Percentiles rank a stretch among this genome's conserved stretches.
phyloP scores from a whole-genome alignment of 2,113 vertebrate species.

The Rhinoderma darwinii region DNA sequence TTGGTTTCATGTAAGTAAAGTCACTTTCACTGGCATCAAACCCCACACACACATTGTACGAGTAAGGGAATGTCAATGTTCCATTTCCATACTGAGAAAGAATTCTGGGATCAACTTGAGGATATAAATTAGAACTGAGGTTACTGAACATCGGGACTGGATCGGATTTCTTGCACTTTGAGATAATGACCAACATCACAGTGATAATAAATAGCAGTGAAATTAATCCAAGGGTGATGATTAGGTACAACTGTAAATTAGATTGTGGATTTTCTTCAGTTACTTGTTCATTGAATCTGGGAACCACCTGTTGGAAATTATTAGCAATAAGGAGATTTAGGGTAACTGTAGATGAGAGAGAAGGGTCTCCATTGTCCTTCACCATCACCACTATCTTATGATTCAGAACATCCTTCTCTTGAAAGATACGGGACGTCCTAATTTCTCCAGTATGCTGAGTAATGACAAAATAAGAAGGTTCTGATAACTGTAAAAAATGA shows the following conservation, averaged over 20 bases:
- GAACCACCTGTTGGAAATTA: slow-evolving; percentile 49
- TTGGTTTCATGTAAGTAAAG: slow-evolving; percentile 59
- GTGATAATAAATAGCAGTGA: slow-evolving; percentile 67
- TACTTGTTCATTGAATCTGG: slow-evolving; percentile 56
- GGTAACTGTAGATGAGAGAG: slow-evolving; percentile 46
- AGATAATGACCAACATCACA: slow-evolving; percentile 54
- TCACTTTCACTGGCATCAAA: slow-evolving; percentile 59
- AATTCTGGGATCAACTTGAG: slow-evolving; percentile 50
- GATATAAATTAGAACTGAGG: slow-evolving; percentile 59
- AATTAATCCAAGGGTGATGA: slow-evolving; percentile 62
- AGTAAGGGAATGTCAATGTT: slow-evolving; percentile 63
- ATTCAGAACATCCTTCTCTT: slow-evolving; percentile 63
- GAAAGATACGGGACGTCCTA: slow-evolving; percentile 63
- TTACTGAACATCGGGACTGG: slow-evolving; percentile 58
- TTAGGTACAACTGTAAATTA: slow-evolving; percentile 60
- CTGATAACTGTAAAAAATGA: slow-evolving; percentile 59
- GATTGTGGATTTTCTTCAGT: slow-evolving; percentile 62
- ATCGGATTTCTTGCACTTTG: slow-evolving; percentile 60
- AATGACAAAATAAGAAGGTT: slow-evolving; percentile 60
- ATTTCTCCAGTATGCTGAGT: slow-evolving; percentile 66
- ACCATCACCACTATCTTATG: slow-evolving; percentile 70
- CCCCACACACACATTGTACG: slow-evolving; percentile 64
- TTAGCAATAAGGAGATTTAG: slow-evolving; percentile 47
- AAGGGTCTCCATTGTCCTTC: slow-evolving; percentile 68
- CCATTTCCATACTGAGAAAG: slow-evolving; percentile 59